Evolutionary conservation across 1,140 invertebrate species (phyloP).

Genomic region (Tribolium castaneum): DNA sequence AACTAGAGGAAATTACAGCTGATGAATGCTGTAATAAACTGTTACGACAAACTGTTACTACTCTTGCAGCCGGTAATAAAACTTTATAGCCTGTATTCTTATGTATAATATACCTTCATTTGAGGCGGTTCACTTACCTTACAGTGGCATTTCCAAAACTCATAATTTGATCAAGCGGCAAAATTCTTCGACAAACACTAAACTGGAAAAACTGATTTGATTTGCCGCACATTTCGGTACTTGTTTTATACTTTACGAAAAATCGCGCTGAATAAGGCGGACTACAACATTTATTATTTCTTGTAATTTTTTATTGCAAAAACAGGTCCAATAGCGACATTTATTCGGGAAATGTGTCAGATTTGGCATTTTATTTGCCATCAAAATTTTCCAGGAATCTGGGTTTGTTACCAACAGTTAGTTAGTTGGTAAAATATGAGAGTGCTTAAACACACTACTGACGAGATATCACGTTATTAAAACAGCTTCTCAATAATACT

Average conservation of each 20-base stretch:
- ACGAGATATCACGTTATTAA: too few relatives aligned
- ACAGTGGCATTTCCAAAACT: background rate
- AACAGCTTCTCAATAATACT: too few relatives aligned
- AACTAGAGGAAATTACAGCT: background rate
- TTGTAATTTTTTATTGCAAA: background rate
- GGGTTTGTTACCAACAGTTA: too few relatives aligned
- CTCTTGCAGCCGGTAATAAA: background rate
- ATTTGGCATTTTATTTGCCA: background rate
- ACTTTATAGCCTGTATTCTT: background rate
- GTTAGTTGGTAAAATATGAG: too few relatives aligned
- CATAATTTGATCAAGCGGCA: background rate
- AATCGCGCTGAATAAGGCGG: background rate
- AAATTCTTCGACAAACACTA: background rate
- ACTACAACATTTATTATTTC: too few relatives aligned
- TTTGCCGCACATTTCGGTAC: background rate
- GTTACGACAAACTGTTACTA: background rate
- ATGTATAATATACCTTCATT: background rate
- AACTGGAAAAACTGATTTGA: background rate
- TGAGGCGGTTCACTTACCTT: background rate
- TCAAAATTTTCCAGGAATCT: background rate
- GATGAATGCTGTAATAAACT: background rate
- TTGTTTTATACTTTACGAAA: background rate
- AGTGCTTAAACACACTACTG: too few relatives aligned
- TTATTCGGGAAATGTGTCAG: background rate
- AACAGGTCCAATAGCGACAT: background rate